phyloP scores from a whole-genome alignment of 2,888 invertebrate species.

The Cylindroiulus punctatus region DNA sequence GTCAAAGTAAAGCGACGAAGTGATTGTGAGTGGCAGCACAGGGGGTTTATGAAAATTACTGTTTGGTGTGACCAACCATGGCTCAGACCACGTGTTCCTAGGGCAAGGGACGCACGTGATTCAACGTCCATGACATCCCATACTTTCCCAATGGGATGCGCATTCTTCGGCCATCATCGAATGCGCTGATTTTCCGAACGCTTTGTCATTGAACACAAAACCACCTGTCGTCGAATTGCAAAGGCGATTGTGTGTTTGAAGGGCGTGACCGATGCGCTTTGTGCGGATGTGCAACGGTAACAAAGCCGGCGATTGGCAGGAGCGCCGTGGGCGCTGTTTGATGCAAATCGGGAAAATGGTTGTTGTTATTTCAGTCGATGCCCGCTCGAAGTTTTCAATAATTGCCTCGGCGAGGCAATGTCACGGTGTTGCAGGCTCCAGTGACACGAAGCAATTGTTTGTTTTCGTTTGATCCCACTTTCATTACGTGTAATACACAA shows the following conservation, averaged over 20 bases:
- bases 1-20: too few relatives aligned
- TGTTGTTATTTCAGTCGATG: too few relatives aligned
- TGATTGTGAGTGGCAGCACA: too few relatives aligned
- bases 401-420: too few relatives aligned
- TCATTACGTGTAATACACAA: too few relatives aligned
- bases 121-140: background rate
- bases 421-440: too few relatives aligned
- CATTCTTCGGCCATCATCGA: background rate
- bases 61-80: too few relatives aligned
- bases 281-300: background rate
- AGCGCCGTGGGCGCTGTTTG: background rate
- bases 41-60: too few relatives aligned
- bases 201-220: background rate
- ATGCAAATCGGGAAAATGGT: background rate
- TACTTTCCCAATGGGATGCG: background rate
- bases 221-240: conserved; percentile 16
- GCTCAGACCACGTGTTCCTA: background rate
- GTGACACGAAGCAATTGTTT: too few relatives aligned
- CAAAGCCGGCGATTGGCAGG: conserved; percentile 4
- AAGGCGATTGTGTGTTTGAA: background rate
- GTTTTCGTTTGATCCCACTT: too few relatives aligned
- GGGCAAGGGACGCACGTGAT: background rate
- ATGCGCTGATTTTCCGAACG: background rate
- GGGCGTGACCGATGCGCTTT: conserved; percentile 12
- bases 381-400: too few relatives aligned